phyloP scores from a whole-genome alignment of 2,888 invertebrate species.

The Dioctria linearis region DNA sequence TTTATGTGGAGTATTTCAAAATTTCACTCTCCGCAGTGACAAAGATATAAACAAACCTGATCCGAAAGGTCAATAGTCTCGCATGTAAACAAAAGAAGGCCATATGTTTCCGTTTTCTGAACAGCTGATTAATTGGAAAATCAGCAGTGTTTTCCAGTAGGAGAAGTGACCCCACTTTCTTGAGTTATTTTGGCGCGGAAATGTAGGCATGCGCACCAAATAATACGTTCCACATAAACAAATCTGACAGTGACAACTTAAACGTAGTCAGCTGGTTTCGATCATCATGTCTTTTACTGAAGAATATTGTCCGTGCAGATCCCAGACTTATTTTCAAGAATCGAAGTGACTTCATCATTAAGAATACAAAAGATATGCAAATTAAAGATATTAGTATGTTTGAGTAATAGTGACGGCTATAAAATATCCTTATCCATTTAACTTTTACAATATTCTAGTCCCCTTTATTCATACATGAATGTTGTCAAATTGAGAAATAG shows the following conservation, averaged over 20 bases:
- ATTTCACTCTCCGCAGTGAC: too few relatives aligned
- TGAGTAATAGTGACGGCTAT: not conserved
- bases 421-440: not conserved
- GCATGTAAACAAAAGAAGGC: too few relatives aligned
- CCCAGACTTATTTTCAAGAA: not conserved
- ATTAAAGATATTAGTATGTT: not conserved
- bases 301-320: not conserved
- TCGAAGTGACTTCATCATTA: not conserved
- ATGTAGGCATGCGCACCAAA: not conserved
- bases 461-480: not conserved
- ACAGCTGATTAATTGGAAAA: too few relatives aligned
- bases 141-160: not conserved
- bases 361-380: slow-evolving; percentile 2
- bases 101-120: too few relatives aligned
- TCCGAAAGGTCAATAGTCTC: too few relatives aligned
- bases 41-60: too few relatives aligned
- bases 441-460: not conserved
- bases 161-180: not conserved
- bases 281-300: not conserved
- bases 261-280: not conserved
- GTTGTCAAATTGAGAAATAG: not conserved
- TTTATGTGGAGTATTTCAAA: too few relatives aligned
- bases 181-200: not conserved
- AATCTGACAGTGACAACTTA: not conserved
- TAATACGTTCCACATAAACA: slow-evolving; percentile 15